phyloP scores from a whole-genome alignment of 2,888 invertebrate genomes.

The Pristionchus entomophagus region DNA sequence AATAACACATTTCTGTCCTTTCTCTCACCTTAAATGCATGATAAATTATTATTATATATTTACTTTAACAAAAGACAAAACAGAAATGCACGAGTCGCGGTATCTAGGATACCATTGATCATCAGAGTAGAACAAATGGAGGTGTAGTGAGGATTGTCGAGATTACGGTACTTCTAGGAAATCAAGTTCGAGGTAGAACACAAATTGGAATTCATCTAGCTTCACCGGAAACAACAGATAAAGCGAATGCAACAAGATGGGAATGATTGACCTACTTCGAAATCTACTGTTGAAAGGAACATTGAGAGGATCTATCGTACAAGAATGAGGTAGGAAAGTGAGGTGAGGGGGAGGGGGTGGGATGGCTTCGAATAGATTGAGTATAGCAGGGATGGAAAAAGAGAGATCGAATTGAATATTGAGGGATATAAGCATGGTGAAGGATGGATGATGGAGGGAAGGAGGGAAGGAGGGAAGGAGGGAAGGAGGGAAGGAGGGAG shows the following conservation, averaged over 20 bases:
- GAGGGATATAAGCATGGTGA: too few relatives aligned
- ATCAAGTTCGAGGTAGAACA: background rate
- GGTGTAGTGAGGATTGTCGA: too few relatives aligned
- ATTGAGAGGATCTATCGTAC: background rate
- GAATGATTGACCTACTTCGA: background rate
- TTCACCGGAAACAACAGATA: background rate
- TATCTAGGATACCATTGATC: background rate
- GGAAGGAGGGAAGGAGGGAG: too few relatives aligned
- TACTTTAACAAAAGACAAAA: background rate
- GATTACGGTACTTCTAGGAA: too few relatives aligned
- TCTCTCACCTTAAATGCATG: too few relatives aligned
- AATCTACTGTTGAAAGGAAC: background rate
- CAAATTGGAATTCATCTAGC: background rate
- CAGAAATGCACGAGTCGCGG: background rate
- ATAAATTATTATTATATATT: background rate
- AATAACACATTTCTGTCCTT: background rate
- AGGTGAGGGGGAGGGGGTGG: background rate
- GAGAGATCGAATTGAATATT: slow-evolving; percentile 12
- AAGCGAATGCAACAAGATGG: background rate
- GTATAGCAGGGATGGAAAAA: background rate
- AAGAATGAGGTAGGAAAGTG: slow-evolving; percentile 15
- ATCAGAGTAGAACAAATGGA: background rate
- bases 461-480: background rate
- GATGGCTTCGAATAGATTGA: slow-evolving; percentile 2
- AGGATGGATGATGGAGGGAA: background rate